Percentiles rank a stretch among this genome's conserved stretches.
Conservation (phyloP, 2,797 vertebrate species). For the Bucorvus abyssinicus region DNA sequence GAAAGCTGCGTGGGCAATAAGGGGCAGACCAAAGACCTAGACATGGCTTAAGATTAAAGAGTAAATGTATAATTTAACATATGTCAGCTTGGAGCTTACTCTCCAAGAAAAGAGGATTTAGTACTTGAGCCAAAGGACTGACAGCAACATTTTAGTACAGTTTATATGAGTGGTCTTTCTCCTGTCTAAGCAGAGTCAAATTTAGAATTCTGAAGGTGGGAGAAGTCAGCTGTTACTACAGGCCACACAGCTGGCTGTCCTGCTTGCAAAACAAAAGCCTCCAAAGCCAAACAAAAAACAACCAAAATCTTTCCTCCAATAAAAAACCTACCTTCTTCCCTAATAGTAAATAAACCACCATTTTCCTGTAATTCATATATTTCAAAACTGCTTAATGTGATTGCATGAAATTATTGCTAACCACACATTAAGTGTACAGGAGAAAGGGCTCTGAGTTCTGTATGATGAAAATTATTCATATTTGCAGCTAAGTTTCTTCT, state of each 20-base stretch:
- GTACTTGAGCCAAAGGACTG: background rate
- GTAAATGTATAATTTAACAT: background rate
- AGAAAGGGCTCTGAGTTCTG: background rate
- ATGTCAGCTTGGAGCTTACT: background rate
- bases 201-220: background rate
- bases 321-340: background rate
- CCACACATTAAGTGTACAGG: background rate
- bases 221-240: background rate
- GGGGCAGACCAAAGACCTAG: background rate
- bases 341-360: rapidly evolving
- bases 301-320: background rate
- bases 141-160: background rate
- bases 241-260: rapidly evolving
- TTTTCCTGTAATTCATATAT: background rate
- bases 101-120: rapidly evolving
- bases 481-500: too few species aligned
- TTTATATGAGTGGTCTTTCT: background rate
- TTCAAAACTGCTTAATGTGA: background rate
- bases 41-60: background rate
- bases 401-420: background rate
- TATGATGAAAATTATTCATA: background rate
- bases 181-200: background rate
- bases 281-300: background rate
- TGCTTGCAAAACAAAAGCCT: background rate
- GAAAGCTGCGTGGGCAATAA: background rate